These are phyloP conservation scores for Lucilia sericata DNA, from an alignment of 1,140 invertebrate species.

Conservation along the genomic window DNA sequence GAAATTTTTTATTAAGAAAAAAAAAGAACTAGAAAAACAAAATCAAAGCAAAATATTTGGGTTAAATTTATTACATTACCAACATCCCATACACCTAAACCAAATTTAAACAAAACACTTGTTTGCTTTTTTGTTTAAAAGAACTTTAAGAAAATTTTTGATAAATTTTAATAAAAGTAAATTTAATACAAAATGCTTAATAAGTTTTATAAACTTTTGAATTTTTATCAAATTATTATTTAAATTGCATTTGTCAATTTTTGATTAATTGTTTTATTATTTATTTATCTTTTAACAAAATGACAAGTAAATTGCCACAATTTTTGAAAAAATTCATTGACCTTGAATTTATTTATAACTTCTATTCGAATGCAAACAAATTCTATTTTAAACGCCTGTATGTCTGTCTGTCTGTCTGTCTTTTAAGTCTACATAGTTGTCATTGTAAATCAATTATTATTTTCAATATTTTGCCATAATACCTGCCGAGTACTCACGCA, in stretches of 20 bases:
- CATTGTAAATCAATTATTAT: slow-evolving; percentile 18
- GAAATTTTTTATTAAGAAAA: slow-evolving; percentile 10
- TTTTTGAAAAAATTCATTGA: background rate
- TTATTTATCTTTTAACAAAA: background rate
- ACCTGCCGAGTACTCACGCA: background rate
- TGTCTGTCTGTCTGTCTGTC: background rate
- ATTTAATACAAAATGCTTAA: background rate
- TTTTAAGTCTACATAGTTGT: background rate
- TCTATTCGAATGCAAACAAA: background rate
- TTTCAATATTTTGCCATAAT: background rate
- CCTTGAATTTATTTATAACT: background rate
- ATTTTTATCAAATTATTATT: background rate
- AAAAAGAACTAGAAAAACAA: background rate
- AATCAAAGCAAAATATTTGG: background rate
- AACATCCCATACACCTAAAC: background rate
- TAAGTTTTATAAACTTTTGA: background rate
- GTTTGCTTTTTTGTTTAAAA: background rate
- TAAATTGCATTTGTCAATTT: background rate
- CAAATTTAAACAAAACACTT: background rate
- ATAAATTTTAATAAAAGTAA: background rate
- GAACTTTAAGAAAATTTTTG: background rate
- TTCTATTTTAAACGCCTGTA: background rate
- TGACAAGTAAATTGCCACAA: background rate
- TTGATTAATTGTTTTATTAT: slow-evolving; percentile 15
- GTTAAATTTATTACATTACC: background rate